phyloP scores from a whole-genome alignment of 2,797 vertebrate genomes.

The Austrolebias charrua region DNA sequence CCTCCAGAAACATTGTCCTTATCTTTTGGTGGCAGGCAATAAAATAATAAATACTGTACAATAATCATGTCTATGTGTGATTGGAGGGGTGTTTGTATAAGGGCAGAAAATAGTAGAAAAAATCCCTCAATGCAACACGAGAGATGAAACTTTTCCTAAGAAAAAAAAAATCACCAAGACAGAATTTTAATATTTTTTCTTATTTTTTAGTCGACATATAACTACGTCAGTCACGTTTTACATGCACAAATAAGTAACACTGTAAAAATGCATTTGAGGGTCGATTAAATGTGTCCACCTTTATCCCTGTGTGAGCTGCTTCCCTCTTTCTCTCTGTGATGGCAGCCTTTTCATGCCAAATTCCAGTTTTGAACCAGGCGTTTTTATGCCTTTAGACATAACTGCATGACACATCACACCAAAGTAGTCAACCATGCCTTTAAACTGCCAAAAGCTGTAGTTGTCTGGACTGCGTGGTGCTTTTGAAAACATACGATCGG shows the following conservation, averaged over 20 bases:
- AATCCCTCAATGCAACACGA: no score
- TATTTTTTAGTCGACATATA: no score
- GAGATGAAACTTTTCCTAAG: no score
- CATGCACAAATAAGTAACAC: not conserved
- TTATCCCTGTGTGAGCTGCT: not conserved
- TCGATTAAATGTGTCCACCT: not conserved
- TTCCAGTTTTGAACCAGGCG: not conserved
- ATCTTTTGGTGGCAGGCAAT: no score
- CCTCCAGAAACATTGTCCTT: no score
- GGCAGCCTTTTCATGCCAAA: not conserved
- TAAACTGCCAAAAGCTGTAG: not conserved
- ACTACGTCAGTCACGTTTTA: not conserved
- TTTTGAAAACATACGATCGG: not conserved
- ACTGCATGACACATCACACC: conserved; percentile 12
- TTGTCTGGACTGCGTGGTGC: not conserved
- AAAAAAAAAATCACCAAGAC: no score
- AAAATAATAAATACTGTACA: no score
- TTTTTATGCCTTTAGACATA: not conserved
- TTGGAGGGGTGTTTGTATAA: no score
- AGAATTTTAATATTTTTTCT: no score
- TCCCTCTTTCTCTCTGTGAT: not conserved
- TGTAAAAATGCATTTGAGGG: not conserved
- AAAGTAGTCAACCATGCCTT: not conserved
- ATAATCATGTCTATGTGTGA: no score
- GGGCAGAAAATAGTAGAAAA: no score